These are phyloP conservation scores for Calidris pygmaea DNA, from an alignment of 2,113 vertebrate species.

Conservation along the genomic window DNA sequence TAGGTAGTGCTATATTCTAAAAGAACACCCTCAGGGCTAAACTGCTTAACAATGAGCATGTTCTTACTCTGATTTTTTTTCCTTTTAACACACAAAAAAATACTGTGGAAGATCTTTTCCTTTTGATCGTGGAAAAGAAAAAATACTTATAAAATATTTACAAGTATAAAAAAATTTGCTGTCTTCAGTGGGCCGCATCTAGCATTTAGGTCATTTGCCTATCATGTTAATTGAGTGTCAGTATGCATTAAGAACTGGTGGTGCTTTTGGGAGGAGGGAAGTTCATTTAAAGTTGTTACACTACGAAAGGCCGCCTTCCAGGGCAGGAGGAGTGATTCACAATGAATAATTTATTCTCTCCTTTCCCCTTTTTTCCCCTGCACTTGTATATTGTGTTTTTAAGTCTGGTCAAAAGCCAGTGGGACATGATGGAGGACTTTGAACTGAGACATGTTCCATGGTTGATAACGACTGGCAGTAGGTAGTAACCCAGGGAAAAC, in stretches of 20 bases:
- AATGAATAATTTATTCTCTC: slow-evolving; percentile 42
- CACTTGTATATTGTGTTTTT: background rate
- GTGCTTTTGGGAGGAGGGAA: background rate
- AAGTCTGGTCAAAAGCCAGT: background rate
- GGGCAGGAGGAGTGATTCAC: slow-evolving; percentile 5
- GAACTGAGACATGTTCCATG: background rate
- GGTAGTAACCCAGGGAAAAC: background rate
- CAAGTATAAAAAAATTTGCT: background rate
- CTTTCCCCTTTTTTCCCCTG: background rate
- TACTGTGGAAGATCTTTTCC: background rate
- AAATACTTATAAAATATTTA: slow-evolving; percentile 25
- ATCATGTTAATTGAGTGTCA: slow-evolving; percentile 15
- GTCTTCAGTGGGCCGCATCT: background rate
- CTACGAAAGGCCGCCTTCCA: background rate
- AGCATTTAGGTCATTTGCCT: slow-evolving; percentile 51
- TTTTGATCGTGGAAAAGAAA: background rate
- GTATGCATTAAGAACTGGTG: background rate
- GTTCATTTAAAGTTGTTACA: background rate
- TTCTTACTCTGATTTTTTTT: background rate
- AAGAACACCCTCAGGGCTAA: background rate
- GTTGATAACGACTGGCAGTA: background rate
- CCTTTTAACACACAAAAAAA: background rate
- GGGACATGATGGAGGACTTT: background rate
- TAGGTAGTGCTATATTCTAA: background rate
- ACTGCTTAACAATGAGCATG: background rate